phyloP scores from a whole-genome alignment of 2,113 vertebrate species.

The Petrocephalus zakoni region DNA sequence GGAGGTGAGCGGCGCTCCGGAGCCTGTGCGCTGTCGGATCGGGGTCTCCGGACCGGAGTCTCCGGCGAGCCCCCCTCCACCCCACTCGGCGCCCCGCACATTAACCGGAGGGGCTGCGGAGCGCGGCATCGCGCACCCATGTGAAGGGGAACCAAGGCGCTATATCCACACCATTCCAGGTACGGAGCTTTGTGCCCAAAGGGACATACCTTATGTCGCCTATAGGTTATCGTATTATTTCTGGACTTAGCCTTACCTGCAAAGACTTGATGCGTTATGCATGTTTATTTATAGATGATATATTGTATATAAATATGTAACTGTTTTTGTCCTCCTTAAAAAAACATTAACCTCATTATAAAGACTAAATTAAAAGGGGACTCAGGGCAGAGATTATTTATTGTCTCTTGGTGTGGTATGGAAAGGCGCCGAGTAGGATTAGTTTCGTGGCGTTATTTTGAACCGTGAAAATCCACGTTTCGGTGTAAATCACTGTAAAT shows the following conservation, averaged over 20 bases:
- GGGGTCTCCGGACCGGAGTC: background rate
- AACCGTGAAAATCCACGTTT: background rate
- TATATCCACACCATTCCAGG: conserved; percentile 19
- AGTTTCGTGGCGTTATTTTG: conserved; percentile 8
- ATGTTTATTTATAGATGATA: background rate
- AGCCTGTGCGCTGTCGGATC: background rate
- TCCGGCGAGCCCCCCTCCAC: background rate
- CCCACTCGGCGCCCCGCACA: background rate
- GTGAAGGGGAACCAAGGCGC: conserved; percentile 1
- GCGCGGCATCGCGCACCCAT: background rate
- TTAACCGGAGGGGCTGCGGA: background rate
- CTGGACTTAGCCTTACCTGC: background rate
- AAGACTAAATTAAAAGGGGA: background rate
- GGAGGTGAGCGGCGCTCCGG: background rate
- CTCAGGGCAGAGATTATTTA: background rate
- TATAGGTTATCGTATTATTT: background rate
- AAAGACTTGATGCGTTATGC: background rate
- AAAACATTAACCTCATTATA: background rate
- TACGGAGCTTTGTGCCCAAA: background rate
- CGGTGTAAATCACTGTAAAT: background rate
- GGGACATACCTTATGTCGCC: background rate
- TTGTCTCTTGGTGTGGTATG: background rate
- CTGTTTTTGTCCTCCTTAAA: background rate
- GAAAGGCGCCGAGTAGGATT: background rate
- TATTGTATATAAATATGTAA: background rate